phyloP scores from a whole-genome alignment of 2,113 vertebrate genomes.

The Propithecus coquereli region DNA sequence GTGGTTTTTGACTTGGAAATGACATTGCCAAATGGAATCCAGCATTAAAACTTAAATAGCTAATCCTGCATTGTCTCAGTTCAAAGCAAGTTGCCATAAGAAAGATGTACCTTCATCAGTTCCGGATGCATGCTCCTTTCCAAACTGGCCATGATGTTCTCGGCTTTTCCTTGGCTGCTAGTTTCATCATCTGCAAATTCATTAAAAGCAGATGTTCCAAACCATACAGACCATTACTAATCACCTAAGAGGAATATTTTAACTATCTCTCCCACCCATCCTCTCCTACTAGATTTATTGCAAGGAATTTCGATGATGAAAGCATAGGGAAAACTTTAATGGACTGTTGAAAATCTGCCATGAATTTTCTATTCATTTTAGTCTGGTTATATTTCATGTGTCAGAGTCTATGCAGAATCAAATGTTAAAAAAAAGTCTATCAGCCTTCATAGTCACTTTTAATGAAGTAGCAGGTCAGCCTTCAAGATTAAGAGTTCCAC shows the following conservation, averaged over 20 bases:
- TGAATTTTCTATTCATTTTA: constrained; percentile 69
- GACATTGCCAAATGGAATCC: constrained; percentile 23
- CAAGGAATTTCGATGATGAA: constrained; percentile 61
- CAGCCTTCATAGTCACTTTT: constrained; percentile 47
- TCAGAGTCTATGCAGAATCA: neutral
- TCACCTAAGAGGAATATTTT: constrained; percentile 61
- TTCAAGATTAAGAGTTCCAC: neutral
- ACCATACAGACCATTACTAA: constrained; percentile 69
- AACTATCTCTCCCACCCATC: constrained; percentile 52
- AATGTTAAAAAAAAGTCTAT: neutral
- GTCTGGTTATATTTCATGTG: constrained; percentile 53
- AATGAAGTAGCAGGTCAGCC: constrained; percentile 27
- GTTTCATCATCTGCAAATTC: constrained; percentile 91
- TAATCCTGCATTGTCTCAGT: neutral
- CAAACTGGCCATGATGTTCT: constrained; percentile 92
- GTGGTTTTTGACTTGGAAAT: constrained; percentile 21
- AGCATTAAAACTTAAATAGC: neutral
- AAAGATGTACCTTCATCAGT: constrained; percentile 91
- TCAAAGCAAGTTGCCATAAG: constrained; percentile 48
- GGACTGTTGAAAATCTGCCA: constrained; percentile 75
- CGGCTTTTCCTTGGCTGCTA: constrained; percentile 90
- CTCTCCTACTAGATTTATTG: constrained; percentile 56
- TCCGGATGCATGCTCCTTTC: constrained; percentile 96
- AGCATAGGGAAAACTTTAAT: constrained; percentile 68
- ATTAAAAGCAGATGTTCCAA: constrained; percentile 80